phyloP scores from a whole-genome alignment of 1,140 invertebrate species.

The Halesus radiatus region DNA sequence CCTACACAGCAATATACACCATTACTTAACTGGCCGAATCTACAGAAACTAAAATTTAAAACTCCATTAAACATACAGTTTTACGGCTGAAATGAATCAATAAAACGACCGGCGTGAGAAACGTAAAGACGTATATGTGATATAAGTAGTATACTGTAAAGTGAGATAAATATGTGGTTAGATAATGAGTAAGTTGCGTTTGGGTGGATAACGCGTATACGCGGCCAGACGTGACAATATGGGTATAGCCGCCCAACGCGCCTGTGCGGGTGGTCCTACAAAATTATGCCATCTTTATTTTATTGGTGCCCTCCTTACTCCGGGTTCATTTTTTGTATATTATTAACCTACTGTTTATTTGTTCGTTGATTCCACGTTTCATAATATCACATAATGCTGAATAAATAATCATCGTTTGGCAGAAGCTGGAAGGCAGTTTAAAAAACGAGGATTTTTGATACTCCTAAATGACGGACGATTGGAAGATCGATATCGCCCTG shows the following conservation, averaged over 20 bases:
- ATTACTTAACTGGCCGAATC: too few species aligned
- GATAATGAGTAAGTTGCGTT: neutral
- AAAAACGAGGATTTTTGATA: too few species aligned
- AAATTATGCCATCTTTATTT: neutral
- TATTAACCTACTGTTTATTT: slow-evolving; percentile 31
- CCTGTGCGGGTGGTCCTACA: slow-evolving; percentile 20
- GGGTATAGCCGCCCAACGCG: neutral
- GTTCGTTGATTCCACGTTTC: neutral
- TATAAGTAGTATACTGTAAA: neutral
- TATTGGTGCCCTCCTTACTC: neutral
- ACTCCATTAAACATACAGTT: too few species aligned
- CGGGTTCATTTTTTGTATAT: neutral
- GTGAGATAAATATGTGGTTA: neutral
- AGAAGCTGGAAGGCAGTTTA: neutral
- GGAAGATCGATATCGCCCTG: too few species aligned
- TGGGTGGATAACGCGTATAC: neutral
- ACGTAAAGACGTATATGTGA: neutral
- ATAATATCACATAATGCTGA: neutral
- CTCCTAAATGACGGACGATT: too few species aligned
- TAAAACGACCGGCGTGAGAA: neutral
- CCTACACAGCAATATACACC: too few species aligned
- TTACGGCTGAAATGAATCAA: neutral
- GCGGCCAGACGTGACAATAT: slow-evolving; percentile 18
- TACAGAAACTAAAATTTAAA: too few species aligned
- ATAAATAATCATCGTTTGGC: neutral